Conservation (phyloP, 2,113 vertebrate species). For the Gadus macrocephalus region DNA sequence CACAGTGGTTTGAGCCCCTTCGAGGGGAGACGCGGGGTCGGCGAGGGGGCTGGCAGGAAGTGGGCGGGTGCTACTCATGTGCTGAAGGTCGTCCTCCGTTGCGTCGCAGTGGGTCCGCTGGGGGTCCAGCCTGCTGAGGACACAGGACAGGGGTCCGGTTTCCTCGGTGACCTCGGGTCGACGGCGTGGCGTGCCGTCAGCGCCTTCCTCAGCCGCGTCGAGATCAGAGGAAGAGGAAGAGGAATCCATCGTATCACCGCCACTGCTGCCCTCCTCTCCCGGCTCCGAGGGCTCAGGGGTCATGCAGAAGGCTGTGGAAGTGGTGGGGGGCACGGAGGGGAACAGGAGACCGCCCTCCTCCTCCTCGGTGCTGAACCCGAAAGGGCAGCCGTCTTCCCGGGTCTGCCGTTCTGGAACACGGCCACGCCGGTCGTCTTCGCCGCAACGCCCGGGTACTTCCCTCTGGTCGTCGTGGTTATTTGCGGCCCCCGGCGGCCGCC, state of each 20-base stretch:
- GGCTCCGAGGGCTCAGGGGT: constrained; percentile 56
- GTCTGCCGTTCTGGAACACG: background rate
- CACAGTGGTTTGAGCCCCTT: constrained; percentile 22
- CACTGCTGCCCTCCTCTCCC: constrained; percentile 81
- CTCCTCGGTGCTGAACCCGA: constrained; percentile 48
- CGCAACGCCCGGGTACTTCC: constrained; percentile 31
- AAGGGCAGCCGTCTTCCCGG: constrained; percentile 43
- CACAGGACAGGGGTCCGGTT: constrained; percentile 69
- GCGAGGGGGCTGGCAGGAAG: constrained; percentile 57
- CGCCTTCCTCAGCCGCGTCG: constrained; percentile 64
- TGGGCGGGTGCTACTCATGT: constrained; percentile 44
- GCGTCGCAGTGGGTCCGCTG: too few species aligned
- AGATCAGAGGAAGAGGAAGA: constrained; percentile 72
- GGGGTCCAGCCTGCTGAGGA: too few species aligned
- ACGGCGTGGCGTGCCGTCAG: constrained; percentile 41
- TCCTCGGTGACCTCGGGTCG: constrained; percentile 72
- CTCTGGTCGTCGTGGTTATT: constrained; percentile 15
- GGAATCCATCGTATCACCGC: constrained; percentile 83
- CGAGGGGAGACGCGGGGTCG: constrained; percentile 39
- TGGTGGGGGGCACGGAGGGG: constrained; percentile 43
- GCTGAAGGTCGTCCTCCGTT: constrained; percentile 45
- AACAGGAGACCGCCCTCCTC: constrained; percentile 40
- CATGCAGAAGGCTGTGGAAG: constrained; percentile 65
- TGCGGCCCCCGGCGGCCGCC: constrained; percentile 33
- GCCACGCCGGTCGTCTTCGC: constrained; percentile 11